Evolutionary conservation across 1,140 invertebrate species (phyloP).

Genomic region (Drosophila bipectinata): DNA sequence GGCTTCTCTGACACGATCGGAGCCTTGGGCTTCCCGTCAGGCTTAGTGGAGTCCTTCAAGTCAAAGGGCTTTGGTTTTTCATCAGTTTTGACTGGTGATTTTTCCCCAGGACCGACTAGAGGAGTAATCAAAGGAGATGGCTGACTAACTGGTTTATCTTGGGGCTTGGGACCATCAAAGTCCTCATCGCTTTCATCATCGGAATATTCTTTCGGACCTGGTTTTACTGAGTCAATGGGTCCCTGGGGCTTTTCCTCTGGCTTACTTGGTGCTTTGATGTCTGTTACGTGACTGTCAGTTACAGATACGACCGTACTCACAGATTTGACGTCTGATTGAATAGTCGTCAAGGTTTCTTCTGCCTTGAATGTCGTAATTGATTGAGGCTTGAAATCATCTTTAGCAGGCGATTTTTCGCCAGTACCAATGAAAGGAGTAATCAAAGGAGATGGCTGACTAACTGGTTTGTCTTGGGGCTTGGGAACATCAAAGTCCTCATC

Average conservation of each 20-base stretch:
- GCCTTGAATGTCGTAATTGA: not conserved
- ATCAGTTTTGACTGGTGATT: not conserved
- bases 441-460: conserved; percentile 1
- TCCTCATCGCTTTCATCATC: not conserved
- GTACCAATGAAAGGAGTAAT: not conserved
- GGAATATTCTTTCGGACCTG: conserved; percentile 1
- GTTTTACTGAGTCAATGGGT: not conserved
- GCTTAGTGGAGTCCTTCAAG: not conserved
- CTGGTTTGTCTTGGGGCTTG: conserved; percentile 9
- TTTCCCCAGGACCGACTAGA: too few species aligned
- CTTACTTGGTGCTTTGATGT: not conserved
- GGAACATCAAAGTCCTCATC: conserved; percentile 6
- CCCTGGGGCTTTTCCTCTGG: conserved; percentile 8
- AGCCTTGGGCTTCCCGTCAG: conserved; percentile 2
- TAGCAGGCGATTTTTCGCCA: conserved; percentile 2
- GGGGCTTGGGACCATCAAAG: too few species aligned
- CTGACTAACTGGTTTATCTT: too few species aligned
- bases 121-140: too few species aligned
- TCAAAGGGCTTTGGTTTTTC: conserved; percentile 12
- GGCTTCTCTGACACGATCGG: not conserved
- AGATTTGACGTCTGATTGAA: not conserved
- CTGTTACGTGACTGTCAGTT: not conserved
- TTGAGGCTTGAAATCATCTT: not conserved
- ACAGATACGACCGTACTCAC: not conserved
- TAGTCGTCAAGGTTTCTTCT: not conserved